Conservation (phyloP, 2,797 vertebrate genomes). For the Eulemur rubriventer region DNA sequence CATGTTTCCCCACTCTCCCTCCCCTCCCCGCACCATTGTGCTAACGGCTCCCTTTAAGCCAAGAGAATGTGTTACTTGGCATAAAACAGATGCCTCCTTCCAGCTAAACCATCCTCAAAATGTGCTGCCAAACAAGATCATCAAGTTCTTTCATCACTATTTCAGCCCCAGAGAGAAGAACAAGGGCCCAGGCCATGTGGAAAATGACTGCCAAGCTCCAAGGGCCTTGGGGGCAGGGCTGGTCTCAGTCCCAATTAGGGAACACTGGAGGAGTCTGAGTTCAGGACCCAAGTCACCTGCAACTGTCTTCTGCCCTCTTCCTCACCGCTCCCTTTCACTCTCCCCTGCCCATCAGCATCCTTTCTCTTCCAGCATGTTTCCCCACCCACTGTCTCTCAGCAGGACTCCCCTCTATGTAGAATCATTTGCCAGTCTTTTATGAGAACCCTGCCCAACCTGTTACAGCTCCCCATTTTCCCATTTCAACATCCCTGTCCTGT, state of each 20-base stretch:
- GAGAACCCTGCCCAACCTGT: not conserved
- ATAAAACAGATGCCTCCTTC: slow-evolving; percentile 67
- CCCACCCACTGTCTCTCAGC: not conserved
- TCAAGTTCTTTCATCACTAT: slow-evolving; percentile 7
- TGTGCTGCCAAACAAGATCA: not conserved
- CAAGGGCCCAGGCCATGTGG: not conserved
- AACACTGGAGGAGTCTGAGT: not conserved
- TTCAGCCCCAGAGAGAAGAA: not conserved
- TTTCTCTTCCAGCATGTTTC: too few species aligned
- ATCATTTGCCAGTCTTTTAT: not conserved
- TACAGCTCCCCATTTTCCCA: not conserved
- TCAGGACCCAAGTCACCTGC: not conserved
- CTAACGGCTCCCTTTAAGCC: not conserved
- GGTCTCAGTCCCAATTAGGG: not conserved
- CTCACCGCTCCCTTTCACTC: not conserved
- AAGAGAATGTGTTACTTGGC: slow-evolving; percentile 56
- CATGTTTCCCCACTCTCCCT: accelerated
- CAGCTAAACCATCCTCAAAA: slow-evolving; percentile 17
- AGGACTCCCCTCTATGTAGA: not conserved
- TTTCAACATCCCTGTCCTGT: not conserved
- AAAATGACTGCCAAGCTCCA: not conserved
- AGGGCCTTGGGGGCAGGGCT: not conserved
- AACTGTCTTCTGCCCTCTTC: not conserved
- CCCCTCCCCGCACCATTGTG: not conserved
- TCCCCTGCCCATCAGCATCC: not conserved